Evolutionary conservation across 2,888 invertebrate genomes (phyloP).

Genomic region (Drosophila tanythrix): DNA sequence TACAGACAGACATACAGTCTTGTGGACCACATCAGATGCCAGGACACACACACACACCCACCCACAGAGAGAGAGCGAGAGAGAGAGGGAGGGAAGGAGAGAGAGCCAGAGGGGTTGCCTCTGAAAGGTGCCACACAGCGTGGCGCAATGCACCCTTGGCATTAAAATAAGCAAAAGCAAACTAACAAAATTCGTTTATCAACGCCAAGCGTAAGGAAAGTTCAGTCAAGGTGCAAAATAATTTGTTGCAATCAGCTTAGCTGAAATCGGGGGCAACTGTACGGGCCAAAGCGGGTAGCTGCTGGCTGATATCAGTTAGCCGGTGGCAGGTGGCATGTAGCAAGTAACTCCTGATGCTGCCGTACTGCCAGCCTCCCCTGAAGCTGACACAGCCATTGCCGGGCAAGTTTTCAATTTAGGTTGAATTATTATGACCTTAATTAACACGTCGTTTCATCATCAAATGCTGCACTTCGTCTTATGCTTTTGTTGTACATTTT

Average conservation of each 20-base stretch:
- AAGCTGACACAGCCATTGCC: slow-evolving; percentile 38
- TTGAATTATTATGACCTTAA: slow-evolving; percentile 84
- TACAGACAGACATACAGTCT: slow-evolving; percentile 11
- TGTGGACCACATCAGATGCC: slow-evolving; percentile 35
- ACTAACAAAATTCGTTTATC: slow-evolving; percentile 81
- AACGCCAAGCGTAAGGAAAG: slow-evolving; percentile 77
- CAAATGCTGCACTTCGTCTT: slow-evolving; percentile 78
- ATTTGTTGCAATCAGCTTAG: slow-evolving; percentile 80
- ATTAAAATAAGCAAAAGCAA: slow-evolving; percentile 78
- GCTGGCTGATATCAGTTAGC: slow-evolving; percentile 12
- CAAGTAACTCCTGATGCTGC: slow-evolving; percentile 15
- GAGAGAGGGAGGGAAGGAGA: neutral
- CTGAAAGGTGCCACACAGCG: slow-evolving; percentile 27
- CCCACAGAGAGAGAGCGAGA: neutral
- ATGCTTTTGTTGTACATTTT: slow-evolving; percentile 76
- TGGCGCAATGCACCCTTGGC: slow-evolving; percentile 45
- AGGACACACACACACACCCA: neutral
- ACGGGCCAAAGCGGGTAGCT: slow-evolving; percentile 11
- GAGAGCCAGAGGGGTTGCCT: neutral
- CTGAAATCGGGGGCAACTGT: slow-evolving; percentile 54
- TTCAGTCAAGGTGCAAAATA: slow-evolving; percentile 80
- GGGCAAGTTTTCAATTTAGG: slow-evolving; percentile 79
- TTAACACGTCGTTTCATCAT: slow-evolving; percentile 83
- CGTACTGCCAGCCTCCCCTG: neutral
- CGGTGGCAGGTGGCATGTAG: slow-evolving; percentile 4